These are phyloP conservation scores for Pangasius larnaudii DNA, from an alignment of 2,797 vertebrate species.

Conservation along the genomic window DNA sequence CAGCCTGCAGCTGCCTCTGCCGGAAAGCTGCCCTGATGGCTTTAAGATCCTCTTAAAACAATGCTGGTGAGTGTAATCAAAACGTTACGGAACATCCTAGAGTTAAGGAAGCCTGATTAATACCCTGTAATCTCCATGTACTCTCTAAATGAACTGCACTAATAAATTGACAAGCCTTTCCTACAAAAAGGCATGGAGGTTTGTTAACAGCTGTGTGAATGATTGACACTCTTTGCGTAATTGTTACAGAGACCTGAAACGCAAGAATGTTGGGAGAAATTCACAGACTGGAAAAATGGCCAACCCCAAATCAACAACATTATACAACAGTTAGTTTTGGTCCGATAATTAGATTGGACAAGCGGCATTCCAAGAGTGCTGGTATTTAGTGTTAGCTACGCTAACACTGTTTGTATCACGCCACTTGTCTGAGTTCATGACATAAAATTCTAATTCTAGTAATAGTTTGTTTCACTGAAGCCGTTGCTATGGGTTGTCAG, in stretches of 20 bases:
- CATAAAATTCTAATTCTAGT: not conserved
- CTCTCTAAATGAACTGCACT: not conserved
- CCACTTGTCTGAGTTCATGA: not conserved
- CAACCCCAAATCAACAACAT: too few relatives aligned
- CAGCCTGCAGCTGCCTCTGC: conserved; percentile 93
- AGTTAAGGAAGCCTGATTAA: not conserved
- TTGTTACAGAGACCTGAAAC: not conserved
- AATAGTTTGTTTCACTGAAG: not conserved
- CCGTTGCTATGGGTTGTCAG: not conserved
- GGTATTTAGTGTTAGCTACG: not conserved
- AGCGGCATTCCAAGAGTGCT: not conserved
- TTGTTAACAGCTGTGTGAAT: not conserved
- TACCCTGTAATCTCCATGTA: not conserved
- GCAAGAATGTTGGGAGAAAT: not conserved
- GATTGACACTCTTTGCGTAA: not conserved
- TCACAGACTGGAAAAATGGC: not conserved
- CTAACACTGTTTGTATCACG: not conserved
- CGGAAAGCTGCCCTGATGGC: conserved; percentile 93
- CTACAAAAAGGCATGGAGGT: too few relatives aligned
- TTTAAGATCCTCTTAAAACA: conserved; percentile 95
- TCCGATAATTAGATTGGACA: not conserved
- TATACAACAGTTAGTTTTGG: not conserved
- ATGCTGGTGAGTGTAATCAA: conserved; percentile 85
- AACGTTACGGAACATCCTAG: not conserved
- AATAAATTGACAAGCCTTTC: not conserved